Evolutionary conservation across 1,140 invertebrate genomes (phyloP).

Genomic region (Nautilus pompilius): DNA sequence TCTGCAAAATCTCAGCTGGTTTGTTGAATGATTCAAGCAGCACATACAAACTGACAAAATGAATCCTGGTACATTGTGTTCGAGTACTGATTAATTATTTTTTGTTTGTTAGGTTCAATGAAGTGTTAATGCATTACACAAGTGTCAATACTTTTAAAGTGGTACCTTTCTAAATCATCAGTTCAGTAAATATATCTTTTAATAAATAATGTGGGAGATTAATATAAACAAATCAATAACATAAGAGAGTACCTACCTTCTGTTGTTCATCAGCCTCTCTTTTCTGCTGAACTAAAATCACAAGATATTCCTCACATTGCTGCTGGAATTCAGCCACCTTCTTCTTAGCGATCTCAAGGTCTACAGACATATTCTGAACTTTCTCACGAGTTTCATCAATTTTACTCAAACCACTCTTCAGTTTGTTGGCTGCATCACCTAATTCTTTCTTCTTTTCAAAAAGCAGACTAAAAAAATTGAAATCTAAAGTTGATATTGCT

Average conservation of each 20-base stretch:
- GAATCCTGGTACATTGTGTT: too few relatives aligned
- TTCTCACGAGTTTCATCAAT: conserved; percentile 70
- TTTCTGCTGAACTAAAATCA: conserved; percentile 72
- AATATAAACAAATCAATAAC: too few relatives aligned
- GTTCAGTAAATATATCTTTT: too few relatives aligned
- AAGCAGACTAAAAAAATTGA: conserved; percentile 63
- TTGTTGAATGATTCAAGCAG: too few relatives aligned
- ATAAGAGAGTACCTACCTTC: conserved; percentile 39
- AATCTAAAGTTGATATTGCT: neutral
- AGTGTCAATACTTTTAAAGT: too few relatives aligned
- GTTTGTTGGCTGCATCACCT: conserved; percentile 68
- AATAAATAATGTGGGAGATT: too few relatives aligned
- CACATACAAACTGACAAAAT: too few relatives aligned
- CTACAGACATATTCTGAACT: conserved; percentile 71
- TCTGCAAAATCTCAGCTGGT: too few relatives aligned
- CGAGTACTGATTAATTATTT: too few relatives aligned
- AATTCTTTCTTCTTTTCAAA: conserved; percentile 69
- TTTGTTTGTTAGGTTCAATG: too few relatives aligned
- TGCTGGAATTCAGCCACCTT: conserved; percentile 70
- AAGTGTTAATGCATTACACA: too few relatives aligned
- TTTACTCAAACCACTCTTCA: conserved; percentile 70
- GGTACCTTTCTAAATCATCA: too few relatives aligned
- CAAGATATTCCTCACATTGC: conserved; percentile 72
- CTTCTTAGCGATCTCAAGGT: conserved; percentile 72
- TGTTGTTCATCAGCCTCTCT: conserved; percentile 76